Conservation (phyloP, 64 coral and sea anemone species). For the Pocillopora damicornis region DNA sequence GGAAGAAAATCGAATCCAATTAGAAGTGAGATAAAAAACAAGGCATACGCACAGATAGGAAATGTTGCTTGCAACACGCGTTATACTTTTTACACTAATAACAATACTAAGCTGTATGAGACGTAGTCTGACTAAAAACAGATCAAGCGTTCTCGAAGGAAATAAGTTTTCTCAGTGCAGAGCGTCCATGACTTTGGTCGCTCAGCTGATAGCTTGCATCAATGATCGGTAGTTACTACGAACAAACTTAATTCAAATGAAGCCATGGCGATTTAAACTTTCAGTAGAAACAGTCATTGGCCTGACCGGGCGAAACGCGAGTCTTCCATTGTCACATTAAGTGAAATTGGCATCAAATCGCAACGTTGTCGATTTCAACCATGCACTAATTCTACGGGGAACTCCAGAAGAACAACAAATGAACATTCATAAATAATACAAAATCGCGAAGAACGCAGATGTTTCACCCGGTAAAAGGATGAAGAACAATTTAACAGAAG, state of each 20-base stretch:
- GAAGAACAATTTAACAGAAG: slow-evolving; percentile 48
- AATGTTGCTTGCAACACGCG: neutral
- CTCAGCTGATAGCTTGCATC: slow-evolving; percentile 31
- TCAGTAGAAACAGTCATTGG: slow-evolving; percentile 4
- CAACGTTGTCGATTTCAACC: slow-evolving; percentile 42
- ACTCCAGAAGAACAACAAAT: slow-evolving; percentile 74
- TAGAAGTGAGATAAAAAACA: neutral
- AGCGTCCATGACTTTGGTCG: neutral
- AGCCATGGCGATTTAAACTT: slow-evolving; percentile 51
- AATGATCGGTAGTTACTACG: slow-evolving; percentile 42
- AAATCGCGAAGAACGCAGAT: slow-evolving; percentile 80
- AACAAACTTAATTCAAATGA: slow-evolving; percentile 14
- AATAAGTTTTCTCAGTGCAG: neutral
- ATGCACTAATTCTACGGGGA: slow-evolving; percentile 15
- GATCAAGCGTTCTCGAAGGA: neutral
- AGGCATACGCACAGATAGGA: neutral
- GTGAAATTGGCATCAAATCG: slow-evolving; percentile 2
- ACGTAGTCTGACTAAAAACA: slow-evolving; percentile 3
- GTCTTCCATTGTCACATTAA: neutral
- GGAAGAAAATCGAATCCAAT: neutral
- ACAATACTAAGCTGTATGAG: neutral
- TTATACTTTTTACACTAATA: neutral
- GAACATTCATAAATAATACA: slow-evolving; percentile 96
- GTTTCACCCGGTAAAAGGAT: slow-evolving; percentile 59
- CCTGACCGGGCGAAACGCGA: neutral